Percentiles rank a stretch among this genome's conserved stretches.
These are phyloP conservation scores for Zenarchopterus dispar DNA, from an alignment of 2,797 vertebrate species.

Conservation along the genomic window DNA sequence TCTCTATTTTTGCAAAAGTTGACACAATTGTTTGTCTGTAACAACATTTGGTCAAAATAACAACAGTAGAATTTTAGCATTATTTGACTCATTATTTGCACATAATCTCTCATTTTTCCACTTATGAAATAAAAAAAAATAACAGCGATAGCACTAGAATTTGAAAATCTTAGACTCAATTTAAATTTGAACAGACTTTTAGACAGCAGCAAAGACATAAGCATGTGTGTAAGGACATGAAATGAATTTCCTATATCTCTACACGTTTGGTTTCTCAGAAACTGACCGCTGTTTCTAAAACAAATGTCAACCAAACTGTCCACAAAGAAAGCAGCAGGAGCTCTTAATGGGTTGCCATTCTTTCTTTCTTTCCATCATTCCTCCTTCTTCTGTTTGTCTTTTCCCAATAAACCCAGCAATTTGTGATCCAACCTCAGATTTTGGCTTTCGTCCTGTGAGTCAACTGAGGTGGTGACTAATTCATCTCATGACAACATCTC, in stretches of 20 bases:
- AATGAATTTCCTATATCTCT: slow-evolving; percentile 11
- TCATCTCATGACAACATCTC: slow-evolving; percentile 66
- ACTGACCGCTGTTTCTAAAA: slow-evolving; percentile 25
- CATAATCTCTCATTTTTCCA: too few relatives aligned
- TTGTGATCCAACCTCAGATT: slow-evolving; percentile 60
- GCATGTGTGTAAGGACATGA: neutral
- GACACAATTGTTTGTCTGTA: too few relatives aligned
- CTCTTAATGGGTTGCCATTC: slow-evolving; percentile 36
- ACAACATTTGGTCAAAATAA: too few relatives aligned
- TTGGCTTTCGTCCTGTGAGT: slow-evolving; percentile 58
- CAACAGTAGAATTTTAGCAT: too few relatives aligned
- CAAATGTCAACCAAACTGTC: slow-evolving; percentile 20
- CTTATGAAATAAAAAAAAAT: too few relatives aligned
- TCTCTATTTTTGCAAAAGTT: too few relatives aligned
- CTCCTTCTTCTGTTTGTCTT: slow-evolving; percentile 22
- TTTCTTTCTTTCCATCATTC: slow-evolving; percentile 7
- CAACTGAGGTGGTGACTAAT: slow-evolving; percentile 58
- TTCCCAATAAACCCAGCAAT: slow-evolving; percentile 33
- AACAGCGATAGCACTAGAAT: too few relatives aligned
- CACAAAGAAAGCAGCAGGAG: slow-evolving; percentile 17
- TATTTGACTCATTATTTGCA: too few relatives aligned
- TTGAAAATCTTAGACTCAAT: neutral
- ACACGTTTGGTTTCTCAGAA: slow-evolving; percentile 30
- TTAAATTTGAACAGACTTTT: neutral
- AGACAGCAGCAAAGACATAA: neutral